A percentile compares a stretch with the other conserved stretches of the same genome.
Evolutionary conservation across 2,888 invertebrate species (phyloP).

Genomic region (Coremacera marginata): DNA sequence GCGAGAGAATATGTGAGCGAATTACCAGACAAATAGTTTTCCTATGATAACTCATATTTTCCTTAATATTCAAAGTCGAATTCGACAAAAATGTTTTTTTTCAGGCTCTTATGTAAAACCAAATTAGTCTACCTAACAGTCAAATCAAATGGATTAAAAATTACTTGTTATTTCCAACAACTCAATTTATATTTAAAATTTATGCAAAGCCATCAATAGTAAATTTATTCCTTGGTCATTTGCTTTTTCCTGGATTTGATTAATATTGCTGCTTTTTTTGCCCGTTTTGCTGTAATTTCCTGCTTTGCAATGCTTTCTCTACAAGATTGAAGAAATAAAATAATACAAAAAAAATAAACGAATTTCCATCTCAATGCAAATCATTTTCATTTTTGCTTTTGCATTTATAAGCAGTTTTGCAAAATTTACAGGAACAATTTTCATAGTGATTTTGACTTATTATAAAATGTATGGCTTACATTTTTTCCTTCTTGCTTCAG

Average conservation of each 20-base stretch:
- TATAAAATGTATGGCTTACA: too few species aligned
- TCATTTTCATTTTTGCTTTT: not conserved
- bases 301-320: not conserved
- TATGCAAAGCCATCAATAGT: not conserved
- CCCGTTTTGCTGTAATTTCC: not conserved
- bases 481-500: not conserved
- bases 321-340: not conserved
- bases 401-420: not conserved
- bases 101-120: too few species aligned
- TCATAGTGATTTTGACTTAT: not conserved
- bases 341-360: not conserved
- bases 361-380: slow-evolving; percentile 9
- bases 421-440: not conserved
- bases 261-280: not conserved
- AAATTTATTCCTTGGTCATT: slow-evolving; percentile 2
- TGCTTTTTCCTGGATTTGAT: not conserved
- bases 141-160: not conserved
- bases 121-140: too few species aligned
- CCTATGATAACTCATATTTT: too few species aligned
- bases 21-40: too few species aligned
- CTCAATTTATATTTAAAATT: not conserved
- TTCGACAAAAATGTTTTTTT: too few species aligned
- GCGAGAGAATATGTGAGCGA: too few species aligned
- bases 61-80: too few species aligned
- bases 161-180: not conserved